Evolutionary conservation across 2,888 invertebrate species (phyloP), one percentile per base, ranked within the genome.

Genomic region (Abscondita cerata): DNA sequence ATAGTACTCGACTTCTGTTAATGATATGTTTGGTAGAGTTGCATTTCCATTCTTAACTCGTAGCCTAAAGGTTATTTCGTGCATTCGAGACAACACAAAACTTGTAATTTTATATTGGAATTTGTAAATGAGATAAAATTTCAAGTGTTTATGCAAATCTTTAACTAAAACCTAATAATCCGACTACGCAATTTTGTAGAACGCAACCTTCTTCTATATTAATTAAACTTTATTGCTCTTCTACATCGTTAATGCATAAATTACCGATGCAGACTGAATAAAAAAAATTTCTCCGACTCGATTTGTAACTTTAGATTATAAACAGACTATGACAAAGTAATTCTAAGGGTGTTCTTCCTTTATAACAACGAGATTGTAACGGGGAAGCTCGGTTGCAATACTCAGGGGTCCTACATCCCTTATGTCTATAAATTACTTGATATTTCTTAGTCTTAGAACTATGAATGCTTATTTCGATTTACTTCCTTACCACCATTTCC

Each of bases 321-420:
- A 44, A 16, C 18, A 44, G 44, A 44, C 18, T 44, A 44, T 44
- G 44, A 44, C 44, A 44, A 44, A 44, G 44, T 44, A 44, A 44
- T 44, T 44, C 44, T 44, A 18, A 48, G 33, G 48, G 54, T 20
- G 31, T 54, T 16, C 16, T 54, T 40, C 54, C 54, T 54, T 46
- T 54, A 40, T 33, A 54, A 54, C 54, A 54, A 54, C 33, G 48
- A 48, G 33, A 46, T 54, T 34, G 40, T 44, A 54, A 54, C 46
- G 33, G 33, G 54, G 46, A 41, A 54, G 54, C 34, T 54, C 46
- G 13, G 19, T 54, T 31, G 40, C 46, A 54, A 46, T 46, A 44
- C 54, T 40, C 34, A 25, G 13, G 54, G 46, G 40, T 25, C 46
- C 54, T 54, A 54, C 54, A 20, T 40, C 54, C 54, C 54, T 54